Conservation (phyloP, 2,113 vertebrate genomes). For the Nanorana parkeri region DNA sequence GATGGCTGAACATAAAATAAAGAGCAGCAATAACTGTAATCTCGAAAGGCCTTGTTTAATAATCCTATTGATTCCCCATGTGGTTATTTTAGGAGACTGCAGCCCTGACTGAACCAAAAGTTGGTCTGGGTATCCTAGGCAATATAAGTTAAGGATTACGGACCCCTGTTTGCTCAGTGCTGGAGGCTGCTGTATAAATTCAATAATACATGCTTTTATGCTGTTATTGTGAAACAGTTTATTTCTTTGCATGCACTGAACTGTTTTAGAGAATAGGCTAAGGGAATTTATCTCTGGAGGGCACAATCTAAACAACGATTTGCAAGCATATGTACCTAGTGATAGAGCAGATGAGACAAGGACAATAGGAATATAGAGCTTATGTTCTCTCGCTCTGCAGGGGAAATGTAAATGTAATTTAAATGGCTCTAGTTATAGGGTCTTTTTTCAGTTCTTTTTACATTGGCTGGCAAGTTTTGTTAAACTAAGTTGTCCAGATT, state of each 20-base stretch:
- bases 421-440: too few relatives aligned
- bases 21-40: slow-evolving; percentile 57
- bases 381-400: too few relatives aligned
- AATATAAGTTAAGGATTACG: neutral
- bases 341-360: neutral
- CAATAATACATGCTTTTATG: neutral
- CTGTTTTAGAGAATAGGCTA: neutral
- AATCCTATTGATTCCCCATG: slow-evolving; percentile 57
- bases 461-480: too few relatives aligned
- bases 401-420: too few relatives aligned
- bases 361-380: too few relatives aligned
- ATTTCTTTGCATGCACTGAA: neutral
- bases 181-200: neutral
- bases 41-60: slow-evolving; percentile 57
- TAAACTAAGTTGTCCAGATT: too few relatives aligned
- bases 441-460: too few relatives aligned
- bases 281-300: neutral
- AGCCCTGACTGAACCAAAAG: slow-evolving; percentile 12
- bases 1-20: slow-evolving; percentile 58
- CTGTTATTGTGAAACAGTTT: neutral
- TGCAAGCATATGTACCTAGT: neutral
- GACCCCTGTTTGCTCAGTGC: neutral
- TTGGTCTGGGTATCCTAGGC: slow-evolving; percentile 17
- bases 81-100: slow-evolving; percentile 48
- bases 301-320: neutral